Base-by-base conservation (phyloP, 2,797 vertebrate genomes). In the Phalanger gymnotis region DNA sequence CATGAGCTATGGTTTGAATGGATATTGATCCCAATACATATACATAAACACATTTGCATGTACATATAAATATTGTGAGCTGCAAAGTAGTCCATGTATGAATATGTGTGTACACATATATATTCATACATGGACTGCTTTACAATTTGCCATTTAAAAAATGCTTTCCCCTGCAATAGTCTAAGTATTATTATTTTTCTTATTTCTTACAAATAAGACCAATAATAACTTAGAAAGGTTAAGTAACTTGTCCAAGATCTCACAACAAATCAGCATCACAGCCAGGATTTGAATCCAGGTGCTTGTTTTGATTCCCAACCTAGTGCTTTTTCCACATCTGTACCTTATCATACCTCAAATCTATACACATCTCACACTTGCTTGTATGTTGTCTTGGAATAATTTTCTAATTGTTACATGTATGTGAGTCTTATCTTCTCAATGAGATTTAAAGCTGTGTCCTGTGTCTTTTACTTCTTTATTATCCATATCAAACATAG, bases 331-430 rank as follows among this genome's bases (percentile, higher is more conserved):
- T 81, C 61, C 61, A 81, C n/a, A 47, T 25, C 7, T 81, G 4
- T 81, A 25, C n/a, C 66, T 81, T 22, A 47, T 22, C n/a, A 81
- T 40, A 81, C 66, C 6, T 73, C 66, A 81, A 0, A 47, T 81
- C 66, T 3, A 12, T 54, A 40, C 5, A 92, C 2, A 51, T 92
- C 66, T 94, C 25, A 92, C 19, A 66, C 12, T 54, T 93, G 16
- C 90, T 14, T 91, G 40, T 91, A 11, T 40, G 55, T 89, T 91
- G 30, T 28, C 93, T 91, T 92, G 51, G 58, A 94, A 52, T 13
- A 91, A n/a, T 47, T 40, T 51, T 34, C n/a, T 95, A 54, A 11
- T 91, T 57, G 81, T 93, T 96, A 96, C 22, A n/a, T 92, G 34
- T 92, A 73, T 51, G 40, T 13, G 73, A 94, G 92, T 55, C 53